Base-by-base conservation (phyloP, 2,888 invertebrate genomes). In the Dynastes tityus region DNA sequence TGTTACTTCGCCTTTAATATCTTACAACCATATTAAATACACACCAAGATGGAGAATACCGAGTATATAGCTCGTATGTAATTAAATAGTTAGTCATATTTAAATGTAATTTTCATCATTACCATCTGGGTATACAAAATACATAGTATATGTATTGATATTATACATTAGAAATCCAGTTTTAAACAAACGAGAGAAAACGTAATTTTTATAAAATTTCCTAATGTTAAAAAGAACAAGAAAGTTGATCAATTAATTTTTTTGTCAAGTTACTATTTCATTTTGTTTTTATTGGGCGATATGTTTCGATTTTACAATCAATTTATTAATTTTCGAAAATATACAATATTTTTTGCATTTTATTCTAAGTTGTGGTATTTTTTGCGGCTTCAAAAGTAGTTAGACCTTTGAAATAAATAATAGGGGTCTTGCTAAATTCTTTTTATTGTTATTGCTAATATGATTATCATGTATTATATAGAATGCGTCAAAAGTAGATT, bases 51-150 rank as follows among this genome's bases (percentile, higher is more conserved):
- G 55, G 13, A 58, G 32, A 58, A 37, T 32, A 55, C 37, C 32
- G 55, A 58, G 55, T 71, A 16, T n/a, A 2, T 29, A 64, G 37
- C 37, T 22, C 51, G 51, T 51, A 61, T 27, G 16, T 61, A 61
- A 65, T 32, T 40, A 65, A 65, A 32, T 45, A 29, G 5, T 32
- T 11, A 11, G 11, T 29, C 29, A 61, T 29, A 61, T 9, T 22
- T 68, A 22, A 71, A 58, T 71, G 71, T 71, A 71, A 71, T 37
- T 71, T 71, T 71, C n/a, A 45, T 71, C 71, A 58, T 71, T 71
- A 71, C 37, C 70, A 6, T 55, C 53, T 70, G 49, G 68, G 51
- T 51, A 51, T 51, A 51, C 8, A 51, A 13, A 51, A 13, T 13
- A 51, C 11, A 51, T 67, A 45, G 6, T 32, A 32, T 32, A 32